Conservation (phyloP, 1,140 invertebrate species). For the Grapholita molesta region DNA sequence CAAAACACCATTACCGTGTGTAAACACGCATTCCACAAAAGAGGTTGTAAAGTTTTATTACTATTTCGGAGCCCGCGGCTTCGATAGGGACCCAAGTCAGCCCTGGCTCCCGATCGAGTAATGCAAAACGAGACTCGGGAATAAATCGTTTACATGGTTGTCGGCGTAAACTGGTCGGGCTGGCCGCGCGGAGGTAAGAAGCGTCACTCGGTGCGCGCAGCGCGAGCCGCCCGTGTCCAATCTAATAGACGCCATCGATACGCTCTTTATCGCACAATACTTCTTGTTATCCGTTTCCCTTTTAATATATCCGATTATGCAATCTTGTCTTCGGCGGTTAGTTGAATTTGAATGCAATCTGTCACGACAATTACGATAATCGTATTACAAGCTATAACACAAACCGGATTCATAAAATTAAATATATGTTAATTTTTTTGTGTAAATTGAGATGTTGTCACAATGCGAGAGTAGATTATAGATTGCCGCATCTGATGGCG, state of each 20-base stretch:
- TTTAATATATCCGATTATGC: background rate
- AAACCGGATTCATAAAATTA: background rate
- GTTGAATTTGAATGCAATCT: background rate
- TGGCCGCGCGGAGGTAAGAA: conserved; percentile 51
- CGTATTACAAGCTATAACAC: background rate
- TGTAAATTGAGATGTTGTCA: background rate
- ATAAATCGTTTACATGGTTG: conserved; percentile 77
- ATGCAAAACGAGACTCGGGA: conserved; percentile 71
- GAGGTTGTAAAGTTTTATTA: conserved; percentile 19
- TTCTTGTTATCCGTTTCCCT: background rate
- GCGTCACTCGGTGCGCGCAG: conserved; percentile 22
- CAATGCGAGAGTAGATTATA: conserved; percentile 12
- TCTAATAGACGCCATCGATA: conserved; percentile 2
- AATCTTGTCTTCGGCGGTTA: background rate
- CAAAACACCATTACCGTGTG: background rate
- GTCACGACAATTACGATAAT: background rate
- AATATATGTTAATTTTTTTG: background rate
- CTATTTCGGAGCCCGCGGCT: conserved; percentile 1
- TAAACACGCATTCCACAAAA: conserved; percentile 14
- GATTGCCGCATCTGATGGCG: conserved; percentile 48
- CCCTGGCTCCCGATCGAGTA: conserved; percentile 68
- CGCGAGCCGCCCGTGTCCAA: conserved; percentile 1
- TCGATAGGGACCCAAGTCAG: conserved; percentile 31
- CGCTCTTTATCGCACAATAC: conserved; percentile 9
- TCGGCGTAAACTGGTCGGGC: conserved; percentile 74